Conservation (phyloP, 2,797 vertebrate species). For the Hydrocynus forskahlii region DNA sequence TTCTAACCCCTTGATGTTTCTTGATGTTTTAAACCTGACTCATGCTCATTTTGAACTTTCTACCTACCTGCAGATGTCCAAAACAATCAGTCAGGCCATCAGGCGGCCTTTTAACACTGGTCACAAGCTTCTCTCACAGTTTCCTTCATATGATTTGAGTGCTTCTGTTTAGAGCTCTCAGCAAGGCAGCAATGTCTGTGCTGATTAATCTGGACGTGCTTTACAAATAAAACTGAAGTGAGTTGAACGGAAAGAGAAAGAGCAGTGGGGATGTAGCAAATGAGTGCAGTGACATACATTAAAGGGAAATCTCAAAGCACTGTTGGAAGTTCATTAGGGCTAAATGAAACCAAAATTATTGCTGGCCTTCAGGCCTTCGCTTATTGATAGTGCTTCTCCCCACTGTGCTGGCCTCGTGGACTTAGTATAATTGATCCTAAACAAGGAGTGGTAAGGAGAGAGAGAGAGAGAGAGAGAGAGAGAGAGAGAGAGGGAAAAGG, state of each 20-base stretch:
- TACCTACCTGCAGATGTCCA: not conserved
- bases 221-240: not conserved
- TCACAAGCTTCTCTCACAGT: not conserved
- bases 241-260: not conserved
- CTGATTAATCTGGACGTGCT: not conserved
- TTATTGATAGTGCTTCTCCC: not conserved
- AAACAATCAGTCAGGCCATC: not conserved
- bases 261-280: not conserved
- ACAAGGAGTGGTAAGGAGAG: not conserved
- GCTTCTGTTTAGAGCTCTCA: not conserved
- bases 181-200: not conserved
- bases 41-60: not conserved
- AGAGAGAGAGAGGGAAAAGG: not conserved
- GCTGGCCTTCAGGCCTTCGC: conserved; percentile 6
- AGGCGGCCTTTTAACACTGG: not conserved
- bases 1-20: conserved; percentile 3
- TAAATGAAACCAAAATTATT: conserved; percentile 1
- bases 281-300: not conserved
- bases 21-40: not conserved
- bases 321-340: conserved; percentile 4
- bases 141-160: not conserved
- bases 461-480: not conserved
- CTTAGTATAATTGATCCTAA: not conserved
- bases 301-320: not conserved
- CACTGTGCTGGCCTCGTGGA: not conserved